Evolutionary conservation across 2,888 invertebrate species (phyloP), one percentile per base, ranked within the genome.

Genomic region (Oligia fasciuncula): DNA sequence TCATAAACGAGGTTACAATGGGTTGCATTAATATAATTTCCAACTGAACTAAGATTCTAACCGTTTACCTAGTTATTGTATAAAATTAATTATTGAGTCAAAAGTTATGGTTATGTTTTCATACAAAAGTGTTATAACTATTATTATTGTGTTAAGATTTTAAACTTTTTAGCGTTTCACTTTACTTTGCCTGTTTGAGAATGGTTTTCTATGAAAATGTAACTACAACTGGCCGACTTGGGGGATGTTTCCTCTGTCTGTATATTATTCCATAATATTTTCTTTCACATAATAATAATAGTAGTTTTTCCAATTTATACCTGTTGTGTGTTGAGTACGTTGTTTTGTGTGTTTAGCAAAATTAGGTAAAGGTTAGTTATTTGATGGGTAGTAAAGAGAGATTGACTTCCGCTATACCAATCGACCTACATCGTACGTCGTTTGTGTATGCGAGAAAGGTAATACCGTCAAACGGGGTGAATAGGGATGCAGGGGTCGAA

Each of bases 211-310:
- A 88, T 85, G 90, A 79, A 84, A 88, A 85, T 81, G 72, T 84
- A 84, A 87, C 79, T 82, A 74, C 76, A 81, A 77, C 79, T 85
- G 43, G 17, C 60, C 57, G 87, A 65, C 81, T 83, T 57, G 19
- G 73, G 73, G 83, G 79, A 65, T 71, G 66, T 80, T 77, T 71
- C 79, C 86, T 86, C 65, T 76, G 83, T 70, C 86, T 91, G 90
- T 90, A 90, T 91, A 91, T 88, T 89, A 89, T 91, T 91, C 91
- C 91, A 88, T 89, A 90, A 85, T 90, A 85, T 90, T 90, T 91
- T 87, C 87, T 90, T 88, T 89, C 89, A 89, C 85, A 89, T 90
- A 89, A 89, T 90, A 88, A 85, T 90, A 89, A 88, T 90, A 90
- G 90, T 90, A 89, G 89, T 84, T 90, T 90, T 90, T 88, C 84